Evolutionary conservation across 2,888 invertebrate genomes (phyloP).

Genomic region (Agonopterix subpropinquella): DNA sequence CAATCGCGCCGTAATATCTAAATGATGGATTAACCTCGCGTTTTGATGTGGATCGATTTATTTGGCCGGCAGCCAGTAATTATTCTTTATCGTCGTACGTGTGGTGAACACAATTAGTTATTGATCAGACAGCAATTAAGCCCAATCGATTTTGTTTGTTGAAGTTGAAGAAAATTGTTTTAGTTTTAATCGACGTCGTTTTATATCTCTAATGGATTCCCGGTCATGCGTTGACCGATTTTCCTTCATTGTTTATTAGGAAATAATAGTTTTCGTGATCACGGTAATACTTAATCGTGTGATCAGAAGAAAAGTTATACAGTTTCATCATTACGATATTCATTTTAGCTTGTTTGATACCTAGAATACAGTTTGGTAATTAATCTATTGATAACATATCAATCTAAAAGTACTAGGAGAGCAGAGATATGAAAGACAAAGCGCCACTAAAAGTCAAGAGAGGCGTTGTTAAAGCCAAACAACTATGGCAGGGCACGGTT

Average conservation of each 20-base stretch:
- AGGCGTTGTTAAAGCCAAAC: conserved; percentile 59
- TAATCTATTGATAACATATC: too few relatives aligned
- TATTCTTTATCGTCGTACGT: conserved; percentile 72
- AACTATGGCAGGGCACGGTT: conserved; percentile 45
- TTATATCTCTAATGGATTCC: conserved; percentile 64
- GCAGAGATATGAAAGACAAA: conserved; percentile 33
- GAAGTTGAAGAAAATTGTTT: conserved; percentile 75
- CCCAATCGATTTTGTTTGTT: conserved; percentile 74
- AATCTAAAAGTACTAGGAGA: conserved; percentile 21
- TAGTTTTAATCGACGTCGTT: conserved; percentile 68
- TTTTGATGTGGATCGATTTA: conserved; percentile 74
- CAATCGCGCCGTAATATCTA: conserved; percentile 71
- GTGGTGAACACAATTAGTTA: conserved; percentile 74
- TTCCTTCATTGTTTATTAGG: conserved; percentile 38
- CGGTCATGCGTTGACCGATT: conserved; percentile 46
- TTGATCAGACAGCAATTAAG: conserved; percentile 73
- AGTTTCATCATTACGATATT: too few relatives aligned
- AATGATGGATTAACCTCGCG: conserved; percentile 74
- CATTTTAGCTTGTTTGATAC: too few relatives aligned
- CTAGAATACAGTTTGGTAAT: too few relatives aligned
- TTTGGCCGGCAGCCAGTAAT: conserved; percentile 74
- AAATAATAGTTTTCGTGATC: conserved; percentile 16
- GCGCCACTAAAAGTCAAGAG: conserved; percentile 48
- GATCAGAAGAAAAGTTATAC: too few relatives aligned
- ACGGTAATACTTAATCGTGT: neutral